phyloP scores from a whole-genome alignment of 2,113 vertebrate species.

The Entomyzon cyanotis region DNA sequence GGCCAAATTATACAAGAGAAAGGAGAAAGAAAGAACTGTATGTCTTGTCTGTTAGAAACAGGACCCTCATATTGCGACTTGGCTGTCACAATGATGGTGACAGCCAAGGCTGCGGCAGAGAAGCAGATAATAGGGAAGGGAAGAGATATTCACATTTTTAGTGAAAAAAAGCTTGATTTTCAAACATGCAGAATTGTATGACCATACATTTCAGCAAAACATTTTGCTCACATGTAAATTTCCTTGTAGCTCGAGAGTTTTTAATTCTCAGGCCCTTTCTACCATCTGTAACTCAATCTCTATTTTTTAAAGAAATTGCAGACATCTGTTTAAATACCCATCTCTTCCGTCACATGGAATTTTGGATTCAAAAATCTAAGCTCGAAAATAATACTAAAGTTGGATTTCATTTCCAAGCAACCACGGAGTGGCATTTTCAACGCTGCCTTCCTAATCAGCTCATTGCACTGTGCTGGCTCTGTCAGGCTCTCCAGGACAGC shows the following conservation, averaged over 20 bases:
- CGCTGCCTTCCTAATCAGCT: not conserved
- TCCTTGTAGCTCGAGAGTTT: slow-evolving; percentile 42
- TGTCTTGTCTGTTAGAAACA: not conserved
- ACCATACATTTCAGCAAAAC: slow-evolving; percentile 44
- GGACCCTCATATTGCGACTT: not conserved
- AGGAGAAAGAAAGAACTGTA: not conserved
- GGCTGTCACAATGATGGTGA: not conserved
- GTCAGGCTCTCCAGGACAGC: fast-evolving
- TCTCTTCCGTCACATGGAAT: slow-evolving; percentile 62
- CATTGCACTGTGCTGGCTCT: not conserved
- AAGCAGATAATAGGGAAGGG: not conserved
- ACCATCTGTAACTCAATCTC: slow-evolving; percentile 71
- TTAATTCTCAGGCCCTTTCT: slow-evolving; percentile 58
- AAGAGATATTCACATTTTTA: not conserved
- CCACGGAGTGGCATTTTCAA: slow-evolving; percentile 31
- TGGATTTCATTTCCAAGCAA: slow-evolving; percentile 55
- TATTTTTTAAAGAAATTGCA: slow-evolving; percentile 65
- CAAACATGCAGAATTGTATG: slow-evolving; percentile 16
- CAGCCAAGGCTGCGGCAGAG: not conserved
- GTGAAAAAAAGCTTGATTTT: slow-evolving; percentile 20
- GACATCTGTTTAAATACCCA: slow-evolving; percentile 72
- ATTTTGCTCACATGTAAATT: slow-evolving; percentile 63
- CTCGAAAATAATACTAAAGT: slow-evolving; percentile 45
- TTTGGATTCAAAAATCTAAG: slow-evolving; percentile 59
- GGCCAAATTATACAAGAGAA: not conserved